Base-by-base conservation (phyloP, 2,888 invertebrate genomes). In the Dinocampus coccinellae region DNA sequence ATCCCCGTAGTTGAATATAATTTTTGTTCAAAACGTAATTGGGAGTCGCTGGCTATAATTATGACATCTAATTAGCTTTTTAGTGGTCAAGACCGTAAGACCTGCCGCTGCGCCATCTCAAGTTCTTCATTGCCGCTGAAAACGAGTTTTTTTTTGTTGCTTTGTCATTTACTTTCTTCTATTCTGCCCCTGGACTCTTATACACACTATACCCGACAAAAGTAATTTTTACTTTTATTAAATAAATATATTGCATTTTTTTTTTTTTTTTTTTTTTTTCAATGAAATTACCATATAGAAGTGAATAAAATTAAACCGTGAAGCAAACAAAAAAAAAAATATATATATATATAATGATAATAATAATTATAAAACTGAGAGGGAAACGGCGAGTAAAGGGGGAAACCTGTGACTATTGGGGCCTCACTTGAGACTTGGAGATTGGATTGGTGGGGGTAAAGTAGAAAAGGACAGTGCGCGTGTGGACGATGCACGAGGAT, bases 11-110 rank as follows among this genome's bases (percentile, higher is more conserved):
- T 6, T 42, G 3, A n/a, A n/a, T n/a, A n/a, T n/a, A n/a, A 42
- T 6, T 42, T 42, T 16, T 42, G 42, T 34, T 16, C 11, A 61
- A 53, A 34, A 26, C 36, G 36, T 47, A 20, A 47, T 82, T 85
- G 86, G 80, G 80, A 79, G 76, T 79, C 85, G 77, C 85, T 85
- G 85, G 66, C 70, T 79, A 82, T 85, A 86, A 86, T 86, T 86
- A 85, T 86, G 85, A 86, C 86, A 85, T 86, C 85, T 86, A 85
- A 86, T 86, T 86, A 86, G 81, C 81, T 85, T 86, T 85, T 85
- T 84, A 84, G 84, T 84, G 81, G 81, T 81, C 80, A 79, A 80
- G 82, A 79, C 79, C 80, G 78, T 76, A 77, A 77, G 79, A 75
- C 70, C 79, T 75, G 78, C 69, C 70, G 66, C 77, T 78, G 80